Conservation (phyloP, 2,888 invertebrate genomes). For the Acanthosepion pharaonis region DNA sequence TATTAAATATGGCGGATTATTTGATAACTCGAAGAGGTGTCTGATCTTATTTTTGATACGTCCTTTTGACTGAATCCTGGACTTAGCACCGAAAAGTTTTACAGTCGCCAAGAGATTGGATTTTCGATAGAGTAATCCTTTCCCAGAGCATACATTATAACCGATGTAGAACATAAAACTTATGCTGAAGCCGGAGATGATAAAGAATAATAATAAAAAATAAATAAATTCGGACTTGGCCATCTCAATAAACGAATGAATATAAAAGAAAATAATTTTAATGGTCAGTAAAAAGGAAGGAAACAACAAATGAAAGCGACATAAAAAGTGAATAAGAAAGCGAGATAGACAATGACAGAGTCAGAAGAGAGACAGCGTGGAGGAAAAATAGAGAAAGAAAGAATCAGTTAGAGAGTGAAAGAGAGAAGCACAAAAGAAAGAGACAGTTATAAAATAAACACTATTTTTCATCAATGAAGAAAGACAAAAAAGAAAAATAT, state of each 20-base stretch:
- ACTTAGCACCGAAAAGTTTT: not conserved
- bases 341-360: not conserved
- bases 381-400: not conserved
- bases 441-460: not conserved
- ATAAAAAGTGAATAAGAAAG: not conserved
- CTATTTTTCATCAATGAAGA: no score
- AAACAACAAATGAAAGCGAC: not conserved
- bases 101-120: not conserved
- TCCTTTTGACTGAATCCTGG: not conserved
- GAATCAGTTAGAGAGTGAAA: not conserved
- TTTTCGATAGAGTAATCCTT: not conserved
- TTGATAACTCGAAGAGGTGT: not conserved
- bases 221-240: not conserved
- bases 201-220: not conserved
- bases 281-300: not conserved
- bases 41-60: conserved; percentile 33
- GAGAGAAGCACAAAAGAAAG: not conserved
- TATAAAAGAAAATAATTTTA: not conserved
- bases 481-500: no score
- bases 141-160: not conserved
- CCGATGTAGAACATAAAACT: not conserved
- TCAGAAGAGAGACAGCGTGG: not conserved
- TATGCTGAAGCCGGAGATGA: not conserved
- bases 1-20: conserved; percentile 33
- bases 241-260: not conserved